Evolutionary conservation across 2,888 invertebrate species (phyloP), one percentile per base, ranked within the genome.

Genomic region (Diarsia dahlii): DNA sequence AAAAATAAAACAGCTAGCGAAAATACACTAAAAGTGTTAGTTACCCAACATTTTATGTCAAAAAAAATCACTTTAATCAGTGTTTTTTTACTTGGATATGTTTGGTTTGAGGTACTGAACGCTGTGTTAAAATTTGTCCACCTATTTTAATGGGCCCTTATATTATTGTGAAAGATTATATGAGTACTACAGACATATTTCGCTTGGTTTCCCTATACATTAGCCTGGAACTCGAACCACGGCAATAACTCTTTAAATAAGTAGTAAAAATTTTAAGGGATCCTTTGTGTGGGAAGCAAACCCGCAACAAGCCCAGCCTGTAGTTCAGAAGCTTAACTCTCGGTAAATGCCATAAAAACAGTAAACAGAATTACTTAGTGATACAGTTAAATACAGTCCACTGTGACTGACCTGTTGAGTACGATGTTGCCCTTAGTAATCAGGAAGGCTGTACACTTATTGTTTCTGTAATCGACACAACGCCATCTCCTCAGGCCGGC

Each of bases 401-500:
- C 58, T 28, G 28, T 28, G 28, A 28, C 28, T 65, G 70, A 96
- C 96, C 96, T 94, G 84, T 93, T 95, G 1, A 95, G 78, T 10
- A 96, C 96, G n/a, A 96, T 85, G 78, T 95, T 95, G 13, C 94
- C 95, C 71, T 94, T 94, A 23, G 96, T 96, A 74, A 95, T 91
- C 46, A 96, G 89, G 82, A 94, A 95, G 0, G 96, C 96, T 56
- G 89, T 88, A 82, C 97, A 97, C 78, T 94, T 94, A 58, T 92
- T 92, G 90, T 95, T 95, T 58, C 96, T 92, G 74, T 96, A 96
- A 78, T 96, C 96, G n/a, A 95, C 95, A 76, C 97, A 97, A 2
- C 96, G 94, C 97, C 97, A 97, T 3, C 96, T 91, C 0, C 94
- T 89, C 18, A 94, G 81, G 2, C 94, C 95, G 0, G 89, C 72